phyloP scores from a whole-genome alignment of 2,797 vertebrate genomes.

The Microchirus variegatus region DNA sequence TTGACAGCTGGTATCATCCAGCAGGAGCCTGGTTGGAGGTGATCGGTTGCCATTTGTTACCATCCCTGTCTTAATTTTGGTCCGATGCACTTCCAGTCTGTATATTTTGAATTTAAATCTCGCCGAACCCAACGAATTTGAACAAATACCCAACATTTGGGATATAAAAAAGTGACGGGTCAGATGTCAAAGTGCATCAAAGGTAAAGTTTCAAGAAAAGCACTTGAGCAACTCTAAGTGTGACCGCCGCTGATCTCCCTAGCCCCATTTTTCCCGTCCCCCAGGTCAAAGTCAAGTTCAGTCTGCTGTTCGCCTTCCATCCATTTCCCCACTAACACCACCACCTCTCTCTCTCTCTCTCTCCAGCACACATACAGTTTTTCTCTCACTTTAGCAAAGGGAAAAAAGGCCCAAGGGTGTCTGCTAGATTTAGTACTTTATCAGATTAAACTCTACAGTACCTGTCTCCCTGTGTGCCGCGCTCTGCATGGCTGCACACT shows the following conservation, averaged over 20 bases:
- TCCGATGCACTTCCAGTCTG: no score
- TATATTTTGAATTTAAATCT: no score
- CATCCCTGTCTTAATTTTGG: no score
- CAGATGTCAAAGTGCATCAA: neutral
- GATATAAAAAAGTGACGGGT: neutral
- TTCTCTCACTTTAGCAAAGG: slow-evolving; percentile 35
- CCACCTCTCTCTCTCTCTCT: slow-evolving; percentile 4
- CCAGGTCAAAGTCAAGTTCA: slow-evolving; percentile 67
- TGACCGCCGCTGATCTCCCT: slow-evolving; percentile 34
- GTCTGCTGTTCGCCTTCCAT: slow-evolving; percentile 45
- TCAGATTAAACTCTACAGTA: slow-evolving; percentile 69
- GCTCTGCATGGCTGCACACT: slow-evolving; percentile 56
- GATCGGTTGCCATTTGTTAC: no score
- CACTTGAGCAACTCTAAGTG: slow-evolving; percentile 46
- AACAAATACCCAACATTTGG: no score
- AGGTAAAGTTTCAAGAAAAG: slow-evolving; percentile 45
- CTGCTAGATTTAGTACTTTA: slow-evolving; percentile 69
- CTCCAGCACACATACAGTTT: slow-evolving; percentile 1
- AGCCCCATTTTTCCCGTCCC: slow-evolving; percentile 46
- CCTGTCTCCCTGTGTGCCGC: slow-evolving; percentile 50
- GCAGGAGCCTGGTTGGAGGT: no score
- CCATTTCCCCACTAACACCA: slow-evolving; percentile 21
- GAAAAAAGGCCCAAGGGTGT: slow-evolving; percentile 56
- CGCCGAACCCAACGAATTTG: no score
- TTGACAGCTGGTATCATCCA: no score